phyloP scores from a whole-genome alignment of 2,113 vertebrate species.

The Camelus bactrianus region DNA sequence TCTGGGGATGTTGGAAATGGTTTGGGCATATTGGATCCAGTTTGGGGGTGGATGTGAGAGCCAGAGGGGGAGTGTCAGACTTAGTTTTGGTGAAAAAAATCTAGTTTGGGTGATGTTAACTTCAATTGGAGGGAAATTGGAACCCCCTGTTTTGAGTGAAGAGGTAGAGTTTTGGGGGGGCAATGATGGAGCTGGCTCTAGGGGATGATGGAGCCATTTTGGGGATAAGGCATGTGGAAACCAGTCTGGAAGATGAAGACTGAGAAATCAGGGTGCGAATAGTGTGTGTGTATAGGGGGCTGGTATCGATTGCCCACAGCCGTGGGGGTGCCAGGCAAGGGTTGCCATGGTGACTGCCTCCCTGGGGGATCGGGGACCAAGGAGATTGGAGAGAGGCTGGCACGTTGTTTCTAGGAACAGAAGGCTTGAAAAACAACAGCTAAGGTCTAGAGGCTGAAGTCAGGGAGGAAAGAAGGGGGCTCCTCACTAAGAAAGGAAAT shows the following conservation, averaged over 20 bases:
- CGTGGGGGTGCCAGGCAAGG: background rate
- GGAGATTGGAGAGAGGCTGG: background rate
- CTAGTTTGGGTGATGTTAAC: background rate
- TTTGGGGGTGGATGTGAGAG: background rate
- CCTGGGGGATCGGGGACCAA: background rate
- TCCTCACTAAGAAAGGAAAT: accelerated
- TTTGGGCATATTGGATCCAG: background rate
- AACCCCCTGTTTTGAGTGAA: background rate
- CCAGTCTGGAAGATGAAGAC: background rate
- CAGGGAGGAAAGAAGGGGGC: background rate
- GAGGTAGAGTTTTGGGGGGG: background rate
- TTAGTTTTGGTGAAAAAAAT: background rate
- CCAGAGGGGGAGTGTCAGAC: accelerated
- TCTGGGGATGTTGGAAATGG: background rate
- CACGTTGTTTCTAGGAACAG: background rate
- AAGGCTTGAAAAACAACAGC: background rate
- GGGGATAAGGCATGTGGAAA: background rate
- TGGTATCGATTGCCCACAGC: background rate
- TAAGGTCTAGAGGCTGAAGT: background rate
- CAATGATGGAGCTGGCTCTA: background rate
- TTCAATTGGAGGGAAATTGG: background rate
- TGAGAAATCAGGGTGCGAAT: accelerated
- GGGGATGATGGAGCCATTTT: background rate
- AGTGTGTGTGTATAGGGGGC: accelerated
- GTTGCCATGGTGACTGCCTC: background rate